Base-by-base conservation (phyloP, 2,888 invertebrate species). In the Thyatira batis region DNA sequence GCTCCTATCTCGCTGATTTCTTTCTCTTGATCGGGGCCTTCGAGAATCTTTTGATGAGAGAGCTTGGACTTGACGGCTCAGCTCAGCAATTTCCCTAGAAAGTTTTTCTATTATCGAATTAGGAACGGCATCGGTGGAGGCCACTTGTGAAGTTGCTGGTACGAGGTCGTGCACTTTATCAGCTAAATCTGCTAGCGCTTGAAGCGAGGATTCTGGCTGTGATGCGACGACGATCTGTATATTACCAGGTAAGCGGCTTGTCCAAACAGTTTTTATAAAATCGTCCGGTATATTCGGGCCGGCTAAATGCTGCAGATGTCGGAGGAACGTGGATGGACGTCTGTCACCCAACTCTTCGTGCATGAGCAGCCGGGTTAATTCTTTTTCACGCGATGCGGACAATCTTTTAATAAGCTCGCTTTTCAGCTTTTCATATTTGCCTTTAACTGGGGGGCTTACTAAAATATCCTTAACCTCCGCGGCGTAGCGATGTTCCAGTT, bases 291-390 rank as follows among this genome's bases (percentile, higher is more conserved):
- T 51, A 0, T 20, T 33, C 8, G 55, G 52, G 0, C 66, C 68
- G 2, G 65, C 67, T 2, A 65, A 43, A 8, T 48, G 30, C 20
- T 55, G 57, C 6, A 65, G 52, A 20, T 64, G 64, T 2, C 66
- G 51, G 0, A 67, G 44, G 21, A 70, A 67, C 17, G 58, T 55
- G 0, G 68, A 55, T 0, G 65, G 64, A 20, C 62, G 65, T 2
- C 65, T 6, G 10, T 45, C 44, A 10, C 44, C 21, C 1, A 45
- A 8, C 10, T 45, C 44, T 10, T 45, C 44, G 10, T 45, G 44
- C 10, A 45, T 4, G 0, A 30, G 11, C 11, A 30, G 28, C 28
- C n/a, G 28, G 11, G 3, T 2, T 3, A 30, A 10, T 8, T 6
- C 2, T 8, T 20, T 17, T 20, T 45, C 44, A 10, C 20, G 17